A percentile compares a stretch with the other conserved stretches of the same genome.
Conservation (phyloP, 2,888 invertebrate species). For the Fissipunctia ypsillon region DNA sequence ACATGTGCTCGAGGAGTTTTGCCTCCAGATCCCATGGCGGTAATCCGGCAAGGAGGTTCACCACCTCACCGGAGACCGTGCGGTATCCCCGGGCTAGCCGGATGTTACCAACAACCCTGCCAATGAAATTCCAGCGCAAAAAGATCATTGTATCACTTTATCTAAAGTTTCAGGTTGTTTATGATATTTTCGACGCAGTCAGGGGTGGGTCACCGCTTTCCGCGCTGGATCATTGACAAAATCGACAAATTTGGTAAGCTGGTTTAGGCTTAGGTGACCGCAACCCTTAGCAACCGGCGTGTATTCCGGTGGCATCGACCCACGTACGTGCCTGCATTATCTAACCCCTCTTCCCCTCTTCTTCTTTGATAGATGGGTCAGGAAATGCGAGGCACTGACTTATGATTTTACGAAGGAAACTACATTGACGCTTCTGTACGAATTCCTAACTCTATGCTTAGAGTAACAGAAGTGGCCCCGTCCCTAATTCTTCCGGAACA, state of each 20-base stretch:
- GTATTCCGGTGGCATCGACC: background rate
- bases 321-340: background rate
- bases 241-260: background rate
- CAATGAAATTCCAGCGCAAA: background rate
- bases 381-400: background rate
- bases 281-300: background rate
- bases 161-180: background rate
- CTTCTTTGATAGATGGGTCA: background rate
- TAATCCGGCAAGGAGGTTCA: no score
- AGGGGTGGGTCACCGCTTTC: background rate
- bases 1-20: no score
- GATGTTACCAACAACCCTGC: no score
- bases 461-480: constrained; percentile 55
- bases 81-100: no score
- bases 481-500: constrained; percentile 71
- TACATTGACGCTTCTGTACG: background rate
- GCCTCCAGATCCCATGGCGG: no score
- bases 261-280: background rate
- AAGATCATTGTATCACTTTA: background rate
- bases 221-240: background rate
- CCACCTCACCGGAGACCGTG: no score
- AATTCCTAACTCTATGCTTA: background rate
- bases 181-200: background rate
- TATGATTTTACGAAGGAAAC: background rate
- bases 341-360: background rate